A percentile compares a stretch with the other conserved stretches of the same genome.
Conservation (phyloP, 2,113 vertebrate genomes). For the Cisticola juncidis region DNA sequence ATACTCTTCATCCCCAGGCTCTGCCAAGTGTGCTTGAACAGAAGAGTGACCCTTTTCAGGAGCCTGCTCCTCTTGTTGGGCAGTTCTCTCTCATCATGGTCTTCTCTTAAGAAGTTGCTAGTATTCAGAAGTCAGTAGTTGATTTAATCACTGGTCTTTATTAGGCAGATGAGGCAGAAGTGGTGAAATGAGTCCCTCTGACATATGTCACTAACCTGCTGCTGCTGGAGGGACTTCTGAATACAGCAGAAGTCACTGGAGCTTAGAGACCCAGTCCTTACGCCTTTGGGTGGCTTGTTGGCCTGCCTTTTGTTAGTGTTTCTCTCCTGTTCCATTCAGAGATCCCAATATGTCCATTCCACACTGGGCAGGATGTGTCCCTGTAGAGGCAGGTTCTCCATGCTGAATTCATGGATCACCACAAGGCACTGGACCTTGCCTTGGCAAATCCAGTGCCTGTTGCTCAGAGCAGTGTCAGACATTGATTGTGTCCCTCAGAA, state of each 20-base stretch:
- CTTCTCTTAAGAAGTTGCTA: neutral
- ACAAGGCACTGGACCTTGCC: neutral
- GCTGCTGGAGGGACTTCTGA: neutral
- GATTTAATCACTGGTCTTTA: neutral
- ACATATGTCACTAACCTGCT: neutral
- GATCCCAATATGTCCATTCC: rapidly evolving
- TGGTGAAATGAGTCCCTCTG: neutral
- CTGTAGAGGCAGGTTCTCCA: neutral
- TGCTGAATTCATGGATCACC: neutral
- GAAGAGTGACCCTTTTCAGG: neutral
- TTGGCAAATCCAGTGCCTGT: neutral
- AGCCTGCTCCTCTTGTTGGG: neutral
- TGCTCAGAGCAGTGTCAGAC: neutral
- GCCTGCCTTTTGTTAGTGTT: neutral
- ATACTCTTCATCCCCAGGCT: neutral
- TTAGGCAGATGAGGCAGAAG: neutral
- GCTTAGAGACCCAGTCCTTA: neutral
- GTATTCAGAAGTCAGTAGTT: neutral
- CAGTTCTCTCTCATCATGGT: neutral
- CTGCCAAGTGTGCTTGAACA: neutral
- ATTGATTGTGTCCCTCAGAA: neutral
- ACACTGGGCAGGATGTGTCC: neutral
- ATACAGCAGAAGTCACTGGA: neutral
- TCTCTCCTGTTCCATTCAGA: neutral
- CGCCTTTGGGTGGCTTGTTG: neutral